Percentiles rank a stretch among this genome's conserved stretches.
Conservation (phyloP, 2,888 invertebrate species). For the Monochamus alternatus region DNA sequence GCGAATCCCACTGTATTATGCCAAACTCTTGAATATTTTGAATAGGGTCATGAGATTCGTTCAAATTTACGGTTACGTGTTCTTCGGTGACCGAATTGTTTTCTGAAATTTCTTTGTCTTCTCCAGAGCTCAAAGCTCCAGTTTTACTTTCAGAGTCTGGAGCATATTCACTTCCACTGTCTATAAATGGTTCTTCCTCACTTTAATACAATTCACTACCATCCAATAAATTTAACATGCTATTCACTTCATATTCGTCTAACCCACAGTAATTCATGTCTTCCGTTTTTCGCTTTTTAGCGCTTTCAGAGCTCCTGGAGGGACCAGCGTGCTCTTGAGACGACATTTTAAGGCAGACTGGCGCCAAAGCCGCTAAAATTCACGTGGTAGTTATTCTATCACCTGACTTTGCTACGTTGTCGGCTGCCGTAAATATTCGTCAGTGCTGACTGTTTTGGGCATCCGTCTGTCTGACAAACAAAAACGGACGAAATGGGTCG, state of each 20-base stretch:
- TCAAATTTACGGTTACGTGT: no score
- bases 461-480: background rate
- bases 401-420: background rate
- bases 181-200: constrained; percentile 11
- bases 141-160: background rate
- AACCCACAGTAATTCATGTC: constrained; percentile 6
- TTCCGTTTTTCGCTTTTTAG: background rate
- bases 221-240: constrained; percentile 8
- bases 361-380: background rate
- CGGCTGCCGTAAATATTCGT: background rate
- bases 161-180: constrained; percentile 13
- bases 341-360: background rate
- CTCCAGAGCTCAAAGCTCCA: no score
- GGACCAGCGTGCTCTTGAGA: background rate
- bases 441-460: background rate
- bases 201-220: background rate
- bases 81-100: no score
- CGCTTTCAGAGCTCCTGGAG: background rate
- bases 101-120: no score
- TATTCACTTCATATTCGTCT: constrained; percentile 4
- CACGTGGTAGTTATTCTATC: background rate
- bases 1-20: no score
- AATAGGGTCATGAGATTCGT: no score
- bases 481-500: background rate
- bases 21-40: no score